Base-by-base conservation (phyloP, 2,113 vertebrate species). In the Bubo scandiacus region DNA sequence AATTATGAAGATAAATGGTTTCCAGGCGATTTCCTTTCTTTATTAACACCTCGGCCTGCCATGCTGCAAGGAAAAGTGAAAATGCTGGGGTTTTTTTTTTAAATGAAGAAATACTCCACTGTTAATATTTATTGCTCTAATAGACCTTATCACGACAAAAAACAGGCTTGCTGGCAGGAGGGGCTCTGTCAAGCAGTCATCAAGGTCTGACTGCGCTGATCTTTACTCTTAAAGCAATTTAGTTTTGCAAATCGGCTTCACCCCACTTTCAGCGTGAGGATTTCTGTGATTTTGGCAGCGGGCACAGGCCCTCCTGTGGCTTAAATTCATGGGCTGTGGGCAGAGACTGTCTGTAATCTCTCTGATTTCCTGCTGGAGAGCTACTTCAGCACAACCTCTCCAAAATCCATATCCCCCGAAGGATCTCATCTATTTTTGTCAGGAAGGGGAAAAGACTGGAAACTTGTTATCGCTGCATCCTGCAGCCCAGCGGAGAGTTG, bases 251-350 rank as follows among this genome's bases (percentile, higher is more conserved):
- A 43, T 49, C 1, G 8, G 52, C 29, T 77, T 88, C 36, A 17
- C 42, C 32, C 9, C 26, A 7, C 59, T 43, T 68, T 86, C 63
- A 67, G 21, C 6, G 1, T 3, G 17, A 10, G 45, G 38, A 49
- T 87, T 68, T 73, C 59, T 26, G 21, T 38, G 43, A 47, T 79
- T 79, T 22, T 10, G 4, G 65, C 59, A 45, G 17, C 34, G 0
- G 0, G 30, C 55, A n/a, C 7, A 22, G 34, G 2, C 20, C 23
- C 22, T 32, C 30, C 54, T n/a, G 29, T 17, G n/a, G 45, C 12
- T 43, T 32, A 55, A 72, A 51, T 34, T 47, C 40, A 19, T 4
- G 23, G 20, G 8, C 72, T 58, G 22, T 0, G 1, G n/a, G 38
- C 54, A 70, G 61, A 74, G 65, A 3, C 19, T 43, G 43, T 25